Evolutionary conservation across 2,888 invertebrate genomes (phyloP).

Genomic region (Tipula vernalis): DNA sequence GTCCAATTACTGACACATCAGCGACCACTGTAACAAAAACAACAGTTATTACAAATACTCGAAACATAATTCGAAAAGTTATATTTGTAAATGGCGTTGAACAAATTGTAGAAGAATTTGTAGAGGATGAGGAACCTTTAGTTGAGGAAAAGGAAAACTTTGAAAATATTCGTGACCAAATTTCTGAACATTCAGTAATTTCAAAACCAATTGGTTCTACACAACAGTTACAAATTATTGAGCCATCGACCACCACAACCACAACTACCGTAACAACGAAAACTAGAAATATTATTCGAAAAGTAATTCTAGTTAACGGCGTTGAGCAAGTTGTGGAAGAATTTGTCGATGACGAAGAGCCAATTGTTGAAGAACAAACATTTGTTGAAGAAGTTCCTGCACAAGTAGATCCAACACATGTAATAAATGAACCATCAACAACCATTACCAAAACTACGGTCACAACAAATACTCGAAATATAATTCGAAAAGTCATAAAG

Average conservation of each 20-base stretch:
- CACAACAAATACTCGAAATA: background rate
- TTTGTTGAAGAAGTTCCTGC: background rate
- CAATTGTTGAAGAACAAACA: background rate
- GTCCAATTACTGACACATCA: background rate
- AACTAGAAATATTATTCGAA: constrained; percentile 60
- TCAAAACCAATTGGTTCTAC: background rate
- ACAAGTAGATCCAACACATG: background rate
- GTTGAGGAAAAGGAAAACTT: background rate
- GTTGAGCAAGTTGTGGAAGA: constrained; percentile 76
- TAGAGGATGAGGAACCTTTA: constrained; percentile 62
- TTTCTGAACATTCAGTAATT: background rate
- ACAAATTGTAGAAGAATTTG: constrained; percentile 66
- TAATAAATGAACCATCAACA: background rate
- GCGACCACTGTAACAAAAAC: background rate
- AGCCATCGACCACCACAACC: background rate
- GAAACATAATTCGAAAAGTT: constrained; percentile 61
- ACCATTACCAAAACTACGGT: background rate
- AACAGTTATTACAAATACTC: constrained; percentile 54
- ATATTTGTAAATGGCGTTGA: constrained; percentile 75
- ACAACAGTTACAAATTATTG: background rate
- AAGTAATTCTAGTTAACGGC: constrained; percentile 66
- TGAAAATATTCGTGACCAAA: background rate
- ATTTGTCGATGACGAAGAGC: constrained; percentile 50
- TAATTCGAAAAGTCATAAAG: background rate
- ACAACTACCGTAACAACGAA: constrained; percentile 64